A percentile compares a stretch with the other conserved stretches of the same genome.
phyloP scores from a whole-genome alignment of 2,888 invertebrate species.

The Hedya salicella region DNA sequence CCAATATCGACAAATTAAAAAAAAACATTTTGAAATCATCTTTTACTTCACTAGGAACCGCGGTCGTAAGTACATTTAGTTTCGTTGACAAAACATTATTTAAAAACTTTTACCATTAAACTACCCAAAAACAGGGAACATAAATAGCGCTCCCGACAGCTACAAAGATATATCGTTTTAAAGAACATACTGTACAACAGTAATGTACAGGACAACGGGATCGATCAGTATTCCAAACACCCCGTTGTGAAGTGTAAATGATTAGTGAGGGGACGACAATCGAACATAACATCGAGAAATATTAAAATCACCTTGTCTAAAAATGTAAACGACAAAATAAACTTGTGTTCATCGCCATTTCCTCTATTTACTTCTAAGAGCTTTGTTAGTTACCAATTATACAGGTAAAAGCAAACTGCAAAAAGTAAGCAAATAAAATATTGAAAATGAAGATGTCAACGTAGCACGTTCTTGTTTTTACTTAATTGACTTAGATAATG shows the following conservation, averaged over 20 bases:
- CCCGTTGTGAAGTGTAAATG: slow-evolving; percentile 65
- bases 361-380: too few species aligned
- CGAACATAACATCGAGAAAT: slow-evolving; percentile 14
- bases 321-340: background rate
- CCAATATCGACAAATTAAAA: background rate
- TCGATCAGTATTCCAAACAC: slow-evolving; percentile 73
- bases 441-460: too few species aligned
- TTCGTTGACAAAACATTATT: slow-evolving; percentile 25
- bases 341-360: too few species aligned
- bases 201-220: slow-evolving; percentile 56
- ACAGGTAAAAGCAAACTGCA: too few species aligned
- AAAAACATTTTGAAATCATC: slow-evolving; percentile 3
- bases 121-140: slow-evolving; percentile 25
- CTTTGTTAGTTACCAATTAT: too few species aligned
- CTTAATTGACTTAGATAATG: too few species aligned
- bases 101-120: slow-evolving; percentile 29
- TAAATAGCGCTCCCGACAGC: slow-evolving; percentile 39
- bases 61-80: slow-evolving; percentile 4
- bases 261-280: slow-evolving; percentile 52
- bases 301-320: too few species aligned
- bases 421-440: too few species aligned
- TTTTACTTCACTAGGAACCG: background rate
- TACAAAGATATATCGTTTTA: slow-evolving; percentile 52
- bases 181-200: slow-evolving; percentile 47
- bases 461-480: too few species aligned